Conservation (phyloP, 2,113 vertebrate genomes). For the Hippopotamus amphibius region DNA sequence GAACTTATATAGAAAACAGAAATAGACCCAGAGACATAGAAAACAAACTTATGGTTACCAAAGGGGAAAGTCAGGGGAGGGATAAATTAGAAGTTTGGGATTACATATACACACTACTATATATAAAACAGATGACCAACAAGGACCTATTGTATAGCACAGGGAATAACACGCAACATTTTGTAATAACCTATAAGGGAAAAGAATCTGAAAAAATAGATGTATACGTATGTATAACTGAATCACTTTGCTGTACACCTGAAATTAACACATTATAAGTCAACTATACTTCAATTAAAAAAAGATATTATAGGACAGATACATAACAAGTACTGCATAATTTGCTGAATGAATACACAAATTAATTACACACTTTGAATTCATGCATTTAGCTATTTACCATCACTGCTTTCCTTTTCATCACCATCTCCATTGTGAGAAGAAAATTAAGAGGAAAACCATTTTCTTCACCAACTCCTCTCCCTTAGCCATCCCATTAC, state of each 20-base stretch:
- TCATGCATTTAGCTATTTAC: not conserved
- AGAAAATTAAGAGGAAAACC: not conserved
- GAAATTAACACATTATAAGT: not conserved
- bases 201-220: not conserved
- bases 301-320: not conserved
- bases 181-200: not conserved
- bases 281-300: not conserved
- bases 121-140: not conserved
- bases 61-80: not conserved
- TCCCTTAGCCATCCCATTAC: not conserved
- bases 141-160: not conserved
- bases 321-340: not conserved
- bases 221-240: not conserved
- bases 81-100: not conserved
- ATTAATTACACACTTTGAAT: not conserved
- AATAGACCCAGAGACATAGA: not conserved
- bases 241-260: not conserved
- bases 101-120: not conserved
- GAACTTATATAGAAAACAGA: not conserved
- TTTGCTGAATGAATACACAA: not conserved
- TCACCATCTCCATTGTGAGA: not conserved
- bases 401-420: not conserved
- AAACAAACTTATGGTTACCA: not conserved
- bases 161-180: not conserved
- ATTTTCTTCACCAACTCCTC: not conserved